Evolutionary conservation across 1,140 invertebrate species (phyloP).

Genomic region (Anastrepha ludens): DNA sequence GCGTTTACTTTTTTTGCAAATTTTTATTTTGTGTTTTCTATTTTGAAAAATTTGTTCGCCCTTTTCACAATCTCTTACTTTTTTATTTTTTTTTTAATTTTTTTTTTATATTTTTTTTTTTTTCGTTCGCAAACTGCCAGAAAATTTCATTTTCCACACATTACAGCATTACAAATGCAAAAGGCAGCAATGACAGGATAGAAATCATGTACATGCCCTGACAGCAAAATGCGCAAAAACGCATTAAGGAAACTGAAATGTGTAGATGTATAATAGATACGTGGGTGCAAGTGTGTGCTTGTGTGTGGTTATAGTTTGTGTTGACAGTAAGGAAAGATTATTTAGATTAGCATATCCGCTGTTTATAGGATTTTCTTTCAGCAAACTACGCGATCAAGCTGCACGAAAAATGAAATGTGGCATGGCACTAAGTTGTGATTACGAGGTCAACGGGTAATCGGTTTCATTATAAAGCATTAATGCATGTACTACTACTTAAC

Average conservation of each 20-base stretch:
- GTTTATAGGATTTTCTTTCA: constrained; percentile 25
- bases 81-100: not conserved
- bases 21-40: not conserved
- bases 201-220: constrained; percentile 45
- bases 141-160: constrained; percentile 45
- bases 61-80: not conserved
- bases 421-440: too few species aligned
- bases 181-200: constrained; percentile 45
- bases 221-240: constrained; percentile 50
- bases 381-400: constrained; percentile 7
- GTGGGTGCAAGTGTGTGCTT: not conserved
- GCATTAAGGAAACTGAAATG: constrained; percentile 42
- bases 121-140: not conserved
- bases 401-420: not conserved
- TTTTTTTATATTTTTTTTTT: constrained; percentile 7
- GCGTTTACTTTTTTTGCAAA: not conserved
- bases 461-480: too few species aligned
- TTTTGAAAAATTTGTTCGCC: too few species aligned
- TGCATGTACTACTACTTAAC: too few species aligned
- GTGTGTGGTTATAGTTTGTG: not conserved
- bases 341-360: not conserved
- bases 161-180: constrained; percentile 48
- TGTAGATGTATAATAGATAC: not conserved
- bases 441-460: too few species aligned
- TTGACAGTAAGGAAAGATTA: constrained; percentile 25